phyloP scores from a whole-genome alignment of 1,140 invertebrate genomes.

The Octopus sinensis region DNA sequence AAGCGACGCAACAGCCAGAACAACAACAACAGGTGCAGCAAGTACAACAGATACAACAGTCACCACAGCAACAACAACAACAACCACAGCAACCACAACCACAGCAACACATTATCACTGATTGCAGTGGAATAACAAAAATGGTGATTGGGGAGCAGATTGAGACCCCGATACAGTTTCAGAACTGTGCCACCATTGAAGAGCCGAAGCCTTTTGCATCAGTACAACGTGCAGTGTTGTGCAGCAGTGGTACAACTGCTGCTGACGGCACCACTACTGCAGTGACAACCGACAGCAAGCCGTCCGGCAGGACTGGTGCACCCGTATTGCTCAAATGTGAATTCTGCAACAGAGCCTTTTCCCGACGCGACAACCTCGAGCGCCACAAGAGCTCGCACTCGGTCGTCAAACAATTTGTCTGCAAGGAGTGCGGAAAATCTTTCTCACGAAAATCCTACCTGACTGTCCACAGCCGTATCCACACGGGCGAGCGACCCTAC shows the following conservation, averaged over 20 bases:
- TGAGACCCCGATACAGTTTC: no score
- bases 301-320: no score
- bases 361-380: conserved; percentile 46
- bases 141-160: no score
- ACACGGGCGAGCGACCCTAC: conserved; percentile 60
- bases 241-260: no score
- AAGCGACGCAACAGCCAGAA: background rate
- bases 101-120: background rate
- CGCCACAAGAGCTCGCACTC: conserved; percentile 27
- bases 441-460: conserved; percentile 60
- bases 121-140: no score
- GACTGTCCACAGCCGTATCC: conserved; percentile 71
- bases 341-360: conserved; percentile 20
- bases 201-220: no score
- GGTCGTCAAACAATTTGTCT: conserved; percentile 30
- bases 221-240: no score
- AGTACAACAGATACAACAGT: background rate
- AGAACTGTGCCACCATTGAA: no score
- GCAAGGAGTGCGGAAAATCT: conserved; percentile 66
- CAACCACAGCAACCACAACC: background rate
- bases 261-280: no score
- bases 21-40: background rate
- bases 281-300: no score
- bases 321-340: conserved; percentile 32
- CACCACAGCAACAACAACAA: background rate